phyloP scores from a whole-genome alignment of 1,140 invertebrate species.

The Intoshia linei region DNA sequence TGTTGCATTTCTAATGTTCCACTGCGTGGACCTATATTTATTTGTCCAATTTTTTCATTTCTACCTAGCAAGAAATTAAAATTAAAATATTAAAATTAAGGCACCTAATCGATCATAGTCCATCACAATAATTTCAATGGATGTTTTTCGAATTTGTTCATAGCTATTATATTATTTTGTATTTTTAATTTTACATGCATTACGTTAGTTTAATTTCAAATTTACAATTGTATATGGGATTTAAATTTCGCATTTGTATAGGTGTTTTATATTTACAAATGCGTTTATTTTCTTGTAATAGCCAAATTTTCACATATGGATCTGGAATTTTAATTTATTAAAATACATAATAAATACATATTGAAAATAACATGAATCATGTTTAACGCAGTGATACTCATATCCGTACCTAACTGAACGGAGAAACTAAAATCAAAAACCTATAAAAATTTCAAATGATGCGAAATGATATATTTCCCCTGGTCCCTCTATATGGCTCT shows the following conservation, averaged over 20 bases:
- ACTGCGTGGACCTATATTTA: slow-evolving; percentile 39
- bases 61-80: slow-evolving; percentile 51
- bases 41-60: slow-evolving; percentile 55
- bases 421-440: no score
- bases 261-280: slow-evolving; percentile 30
- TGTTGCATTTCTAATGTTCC: slow-evolving; percentile 49
- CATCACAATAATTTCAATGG: slow-evolving; percentile 47
- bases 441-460: no score
- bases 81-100: no score
- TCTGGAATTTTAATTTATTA: no score
- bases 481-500: no score
- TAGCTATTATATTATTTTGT: no score
- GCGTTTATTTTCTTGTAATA: slow-evolving; percentile 25
- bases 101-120: slow-evolving; percentile 44
- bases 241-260: slow-evolving; percentile 27
- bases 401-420: no score
- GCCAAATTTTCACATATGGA: slow-evolving; percentile 30
- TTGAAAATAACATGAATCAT: no score
- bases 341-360: no score
- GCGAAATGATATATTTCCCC: no score
- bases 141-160: slow-evolving; percentile 44
- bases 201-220: slow-evolving; percentile 29
- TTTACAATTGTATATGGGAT: slow-evolving; percentile 31
- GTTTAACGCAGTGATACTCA: no score
- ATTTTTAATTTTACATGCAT: no score